Base-by-base conservation (phyloP, 2,888 invertebrate genomes). In the Dichetophora obliterata region DNA sequence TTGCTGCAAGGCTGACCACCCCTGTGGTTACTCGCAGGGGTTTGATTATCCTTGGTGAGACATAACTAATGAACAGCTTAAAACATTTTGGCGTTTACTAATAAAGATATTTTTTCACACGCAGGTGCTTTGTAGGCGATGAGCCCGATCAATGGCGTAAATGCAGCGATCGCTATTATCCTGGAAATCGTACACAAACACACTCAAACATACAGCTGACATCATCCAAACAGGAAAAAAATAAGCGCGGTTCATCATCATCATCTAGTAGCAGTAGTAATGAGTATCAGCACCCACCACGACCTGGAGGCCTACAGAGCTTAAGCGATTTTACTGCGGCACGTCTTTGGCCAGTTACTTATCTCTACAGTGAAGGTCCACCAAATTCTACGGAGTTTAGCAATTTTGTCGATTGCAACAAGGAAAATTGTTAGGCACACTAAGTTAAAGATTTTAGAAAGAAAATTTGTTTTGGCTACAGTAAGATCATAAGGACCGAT, bases 101-200 rank as follows among this genome's bases (percentile, higher is more conserved):
- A 14, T n/a, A 2, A n/a, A 31, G 59, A 3, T 52, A 19, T n/a
- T 37, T 48, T 50, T 57, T 11, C 48, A 75, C 16, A 19, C 22
- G 1, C 79, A 95, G 95, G 95, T 96, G 96, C 84, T 95, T 95
- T 87, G 96, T 96, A 6, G 96, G 96, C 16, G 92, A 93, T 3
- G 91, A 91, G 3, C 91, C 91, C 11, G 94, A 95, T 76, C 96
- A 96, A 86, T 96, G 96, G 96, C 91, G 96, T 9, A 95, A 95
- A 8, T 96, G 96, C 88, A 96, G 94, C 82, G 95, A 96, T 82
- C 93, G 93, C 63, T 96, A 95, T 86, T 94, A 92, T 82, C 95
- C 95, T 16, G 84, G 84, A 68, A 88, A 88, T 70, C 82, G 83
- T 70, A 88, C 86, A 1, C 82, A 82, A 27, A 59, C 81, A 0